A percentile compares a stretch with the other conserved stretches of the same genome.
Evolutionary conservation across 2,113 vertebrate species (phyloP).

Genomic region (Verasper variegatus): DNA sequence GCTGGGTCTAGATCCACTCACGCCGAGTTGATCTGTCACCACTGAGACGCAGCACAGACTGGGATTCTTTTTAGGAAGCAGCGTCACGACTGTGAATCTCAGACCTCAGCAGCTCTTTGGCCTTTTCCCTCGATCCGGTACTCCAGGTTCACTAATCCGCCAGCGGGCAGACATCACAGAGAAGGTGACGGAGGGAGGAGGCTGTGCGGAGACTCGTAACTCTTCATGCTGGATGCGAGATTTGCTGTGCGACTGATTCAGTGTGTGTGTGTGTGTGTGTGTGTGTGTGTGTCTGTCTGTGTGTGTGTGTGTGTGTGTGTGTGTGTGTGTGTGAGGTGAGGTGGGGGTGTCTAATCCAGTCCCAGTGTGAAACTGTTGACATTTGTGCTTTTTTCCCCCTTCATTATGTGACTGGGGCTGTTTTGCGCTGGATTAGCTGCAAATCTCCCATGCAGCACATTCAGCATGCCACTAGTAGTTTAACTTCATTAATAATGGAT

Average conservation of each 20-base stretch:
- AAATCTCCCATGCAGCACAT: conserved; percentile 99
- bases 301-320: conserved; percentile 7
- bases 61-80: conserved; percentile 3
- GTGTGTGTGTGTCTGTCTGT: conserved; percentile 31
- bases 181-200: conserved; percentile 43
- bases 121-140: conserved; percentile 81
- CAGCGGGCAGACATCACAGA: conserved; percentile 80
- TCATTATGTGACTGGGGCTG: conserved; percentile 99
- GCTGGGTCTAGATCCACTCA: conserved; percentile 34
- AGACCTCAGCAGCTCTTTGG: conserved; percentile 80
- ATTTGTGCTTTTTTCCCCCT: conserved; percentile 98
- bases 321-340: conserved; percentile 76
- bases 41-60: no score
- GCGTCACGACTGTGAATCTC: conserved; percentile 13
- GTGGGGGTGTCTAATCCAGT: conserved; percentile 96
- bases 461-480: conserved; percentile 99
- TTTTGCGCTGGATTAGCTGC: conserved; percentile 99
- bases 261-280: conserved; percentile 11
- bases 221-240: conserved; percentile 41
- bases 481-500: conserved; percentile 99
- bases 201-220: conserved; percentile 19
- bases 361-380: conserved; percentile 99
- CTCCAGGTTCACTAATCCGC: conserved; percentile 90
- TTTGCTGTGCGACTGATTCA: conserved; percentile 23
- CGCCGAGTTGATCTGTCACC: not conserved